A percentile compares a stretch with the other conserved stretches of the same genome.
Evolutionary conservation across 2,113 vertebrate species (phyloP).

Genomic region (Hiodon tergisus): DNA sequence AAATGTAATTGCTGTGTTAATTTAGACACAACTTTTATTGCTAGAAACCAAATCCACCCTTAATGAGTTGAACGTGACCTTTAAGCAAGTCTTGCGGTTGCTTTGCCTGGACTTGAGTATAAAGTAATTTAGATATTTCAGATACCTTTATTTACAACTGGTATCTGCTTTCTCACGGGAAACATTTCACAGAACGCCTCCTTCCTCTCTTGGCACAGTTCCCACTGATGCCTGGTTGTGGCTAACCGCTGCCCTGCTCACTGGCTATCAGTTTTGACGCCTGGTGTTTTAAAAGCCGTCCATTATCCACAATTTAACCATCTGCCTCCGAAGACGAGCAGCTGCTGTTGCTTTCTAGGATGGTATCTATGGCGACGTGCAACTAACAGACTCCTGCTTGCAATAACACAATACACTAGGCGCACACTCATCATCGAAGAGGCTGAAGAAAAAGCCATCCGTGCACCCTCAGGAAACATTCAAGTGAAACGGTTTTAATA

Average conservation of each 20-base stretch:
- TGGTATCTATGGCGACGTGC: neutral
- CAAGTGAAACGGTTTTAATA: too few relatives aligned
- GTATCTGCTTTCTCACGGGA: neutral
- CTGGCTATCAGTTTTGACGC: neutral
- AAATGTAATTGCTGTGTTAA: too few relatives aligned
- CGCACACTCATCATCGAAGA: too few relatives aligned
- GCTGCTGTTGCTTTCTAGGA: neutral
- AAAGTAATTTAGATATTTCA: neutral
- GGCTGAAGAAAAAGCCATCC: too few relatives aligned
- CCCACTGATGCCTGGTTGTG: neutral
- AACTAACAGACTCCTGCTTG: neutral
- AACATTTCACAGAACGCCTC: neutral
- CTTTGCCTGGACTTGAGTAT: too few relatives aligned
- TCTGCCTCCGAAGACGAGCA: neutral
- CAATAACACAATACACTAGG: too few relatives aligned
- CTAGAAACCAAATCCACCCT: too few relatives aligned
- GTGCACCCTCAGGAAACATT: too few relatives aligned
- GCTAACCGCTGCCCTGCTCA: neutral
- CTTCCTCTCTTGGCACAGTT: neutral
- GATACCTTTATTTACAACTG: neutral
- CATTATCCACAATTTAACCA: neutral
- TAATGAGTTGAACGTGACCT: too few relatives aligned
- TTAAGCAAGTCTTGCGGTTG: too few relatives aligned
- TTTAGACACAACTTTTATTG: too few relatives aligned
- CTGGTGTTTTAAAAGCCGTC: neutral